Percentiles rank a stretch among this genome's conserved stretches.
Evolutionary conservation across 2,797 vertebrate species (phyloP).

Genomic region (Lepidocolaptes lacrymiger): DNA sequence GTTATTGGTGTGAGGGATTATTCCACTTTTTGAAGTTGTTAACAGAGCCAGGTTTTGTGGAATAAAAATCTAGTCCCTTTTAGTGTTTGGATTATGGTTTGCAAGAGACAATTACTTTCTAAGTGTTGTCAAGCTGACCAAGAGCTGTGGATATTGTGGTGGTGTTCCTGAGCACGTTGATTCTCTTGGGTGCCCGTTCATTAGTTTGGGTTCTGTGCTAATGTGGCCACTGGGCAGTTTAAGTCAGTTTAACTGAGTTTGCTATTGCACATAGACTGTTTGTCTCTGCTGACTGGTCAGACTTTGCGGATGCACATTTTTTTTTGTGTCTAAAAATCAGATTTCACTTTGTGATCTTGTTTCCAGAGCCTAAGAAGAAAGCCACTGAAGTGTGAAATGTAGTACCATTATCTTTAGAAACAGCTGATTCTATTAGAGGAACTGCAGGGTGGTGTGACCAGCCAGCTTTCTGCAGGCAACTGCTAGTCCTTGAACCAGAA

Average conservation of each 20-base stretch:
- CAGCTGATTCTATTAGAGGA: background rate
- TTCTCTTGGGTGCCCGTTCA: background rate
- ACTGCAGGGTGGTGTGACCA: background rate
- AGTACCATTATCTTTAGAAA: conserved; percentile 20
- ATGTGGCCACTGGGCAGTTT: background rate
- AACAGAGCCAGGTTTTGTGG: background rate
- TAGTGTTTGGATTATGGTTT: background rate
- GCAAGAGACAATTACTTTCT: background rate
- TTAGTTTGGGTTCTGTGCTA: background rate
- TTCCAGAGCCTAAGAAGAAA: conserved; percentile 1
- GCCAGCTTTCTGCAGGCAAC: background rate
- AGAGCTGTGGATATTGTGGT: background rate
- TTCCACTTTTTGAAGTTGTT: background rate
- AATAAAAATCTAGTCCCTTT: background rate
- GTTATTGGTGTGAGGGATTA: background rate
- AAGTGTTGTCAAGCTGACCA: background rate
- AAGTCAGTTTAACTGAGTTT: background rate
- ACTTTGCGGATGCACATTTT: background rate
- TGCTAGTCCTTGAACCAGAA: conserved; percentile 26
- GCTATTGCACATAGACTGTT: background rate
- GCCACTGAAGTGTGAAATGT: background rate
- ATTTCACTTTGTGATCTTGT: background rate
- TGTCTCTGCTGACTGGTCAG: background rate
- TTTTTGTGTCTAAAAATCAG: background rate
- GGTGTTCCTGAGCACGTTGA: background rate